A percentile compares a stretch with the other conserved stretches of the same genome.
Evolutionary conservation across 2,113 vertebrate species (phyloP).

Genomic region (Sinocyclocheilus anophthalmus): DNA sequence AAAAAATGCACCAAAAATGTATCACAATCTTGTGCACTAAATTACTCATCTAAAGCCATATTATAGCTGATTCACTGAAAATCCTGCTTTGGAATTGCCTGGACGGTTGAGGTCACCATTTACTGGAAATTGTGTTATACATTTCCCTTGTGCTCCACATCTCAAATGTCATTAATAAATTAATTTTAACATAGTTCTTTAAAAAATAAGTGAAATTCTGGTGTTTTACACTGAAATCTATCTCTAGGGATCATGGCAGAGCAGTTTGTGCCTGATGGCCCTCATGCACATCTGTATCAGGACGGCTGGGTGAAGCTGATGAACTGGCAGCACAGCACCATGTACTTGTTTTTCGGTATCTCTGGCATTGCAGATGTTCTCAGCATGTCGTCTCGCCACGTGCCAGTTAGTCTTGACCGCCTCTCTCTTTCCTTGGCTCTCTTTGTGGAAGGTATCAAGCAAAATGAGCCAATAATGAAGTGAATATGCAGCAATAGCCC

Average conservation of each 20-base stretch:
- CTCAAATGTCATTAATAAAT: too few relatives aligned
- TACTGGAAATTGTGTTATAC: background rate
- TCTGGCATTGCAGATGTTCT: conserved; percentile 79
- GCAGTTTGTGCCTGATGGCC: conserved; percentile 92
- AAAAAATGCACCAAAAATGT: background rate
- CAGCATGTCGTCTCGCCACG: conserved; percentile 56
- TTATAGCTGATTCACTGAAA: background rate
- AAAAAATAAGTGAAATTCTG: too few relatives aligned
- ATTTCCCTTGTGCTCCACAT: too few relatives aligned
- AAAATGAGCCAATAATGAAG: background rate
- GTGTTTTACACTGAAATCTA: background rate
- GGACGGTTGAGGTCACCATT: background rate
- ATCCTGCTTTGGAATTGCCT: background rate
- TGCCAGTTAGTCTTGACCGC: conserved; percentile 82
- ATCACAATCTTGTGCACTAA: too few relatives aligned
- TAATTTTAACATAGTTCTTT: too few relatives aligned
- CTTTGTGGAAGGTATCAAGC: conserved; percentile 86
- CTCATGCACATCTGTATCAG: conserved; percentile 82
- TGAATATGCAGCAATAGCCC: background rate
- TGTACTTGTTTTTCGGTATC: conserved; percentile 93
- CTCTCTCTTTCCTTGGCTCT: conserved; percentile 79
- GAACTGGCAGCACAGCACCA: conserved; percentile 98
- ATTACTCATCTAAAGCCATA: too few relatives aligned
- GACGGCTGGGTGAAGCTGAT: conserved; percentile 88
- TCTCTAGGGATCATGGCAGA: conserved; percentile 89